Evolutionary conservation across 2,888 invertebrate species (phyloP).

Genomic region (Yponomeuta sedellus): DNA sequence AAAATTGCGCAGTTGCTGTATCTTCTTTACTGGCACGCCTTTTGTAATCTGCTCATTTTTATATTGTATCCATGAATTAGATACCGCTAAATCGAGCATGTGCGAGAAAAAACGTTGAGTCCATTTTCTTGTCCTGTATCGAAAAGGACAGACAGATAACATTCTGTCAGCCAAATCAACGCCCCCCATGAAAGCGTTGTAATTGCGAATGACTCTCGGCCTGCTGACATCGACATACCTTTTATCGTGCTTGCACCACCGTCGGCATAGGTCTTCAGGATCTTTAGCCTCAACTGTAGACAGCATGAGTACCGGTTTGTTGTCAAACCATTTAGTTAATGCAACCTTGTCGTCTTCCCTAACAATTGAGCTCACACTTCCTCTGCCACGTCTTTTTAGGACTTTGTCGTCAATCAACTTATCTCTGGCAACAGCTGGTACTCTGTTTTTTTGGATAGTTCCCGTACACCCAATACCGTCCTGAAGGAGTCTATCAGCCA

Average conservation of each 20-base stretch:
- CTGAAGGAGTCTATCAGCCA: neutral
- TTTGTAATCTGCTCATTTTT: neutral
- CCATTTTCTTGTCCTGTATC: slow-evolving; percentile 11
- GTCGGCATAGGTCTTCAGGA: neutral
- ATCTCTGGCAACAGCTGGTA: neutral
- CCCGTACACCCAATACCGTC: slow-evolving; percentile 9
- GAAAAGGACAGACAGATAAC: slow-evolving; percentile 9
- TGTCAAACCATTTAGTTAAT: slow-evolving; percentile 11
- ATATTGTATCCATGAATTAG: slow-evolving; percentile 5
- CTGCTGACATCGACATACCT: neutral
- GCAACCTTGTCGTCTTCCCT: slow-evolving; percentile 2
- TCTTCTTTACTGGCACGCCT: neutral
- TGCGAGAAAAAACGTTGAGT: slow-evolving; percentile 9
- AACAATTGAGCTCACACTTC: neutral
- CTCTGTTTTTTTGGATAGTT: slow-evolving; percentile 12
- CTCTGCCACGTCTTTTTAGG: slow-evolving; percentile 4
- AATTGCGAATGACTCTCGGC: neutral
- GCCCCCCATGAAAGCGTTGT: slow-evolving; percentile 6
- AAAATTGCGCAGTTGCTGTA: slow-evolving; percentile 6
- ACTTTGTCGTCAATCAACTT: slow-evolving; percentile 8
- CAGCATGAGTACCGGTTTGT: slow-evolving; percentile 10
- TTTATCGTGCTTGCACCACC: slow-evolving; percentile 6
- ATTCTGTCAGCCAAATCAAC: slow-evolving; percentile 11
- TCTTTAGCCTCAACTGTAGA: slow-evolving; percentile 5
- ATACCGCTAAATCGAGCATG: slow-evolving; percentile 5